Percentiles rank a stretch among this genome's conserved stretches.
phyloP scores from a whole-genome alignment of 2,888 invertebrate genomes.

The Tenthredo livida region DNA sequence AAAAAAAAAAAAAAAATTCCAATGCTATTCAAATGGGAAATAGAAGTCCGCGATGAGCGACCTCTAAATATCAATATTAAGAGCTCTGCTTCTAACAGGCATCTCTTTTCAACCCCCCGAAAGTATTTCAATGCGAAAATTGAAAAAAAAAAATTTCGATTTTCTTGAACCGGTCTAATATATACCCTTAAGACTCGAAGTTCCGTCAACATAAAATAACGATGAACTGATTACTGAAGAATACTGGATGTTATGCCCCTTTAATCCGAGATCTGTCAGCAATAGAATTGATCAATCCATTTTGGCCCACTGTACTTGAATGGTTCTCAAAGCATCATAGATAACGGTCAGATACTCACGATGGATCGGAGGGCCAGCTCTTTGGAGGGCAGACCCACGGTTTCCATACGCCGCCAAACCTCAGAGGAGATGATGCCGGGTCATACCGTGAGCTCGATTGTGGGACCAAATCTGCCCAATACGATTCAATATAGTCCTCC shows the following conservation, averaged over 20 bases:
- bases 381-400: conserved; percentile 64
- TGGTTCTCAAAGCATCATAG: not conserved
- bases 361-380: not conserved
- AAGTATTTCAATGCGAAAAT: too few species aligned
- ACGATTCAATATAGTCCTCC: conserved; percentile 61
- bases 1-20: too few species aligned
- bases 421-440: conserved; percentile 62
- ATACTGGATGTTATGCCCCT: not conserved
- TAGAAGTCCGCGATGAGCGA: too few species aligned
- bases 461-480: conserved; percentile 60
- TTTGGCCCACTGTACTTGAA: not conserved
- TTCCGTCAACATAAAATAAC: not conserved
- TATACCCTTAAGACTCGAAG: too few species aligned
- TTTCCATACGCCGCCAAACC: conserved; percentile 70
- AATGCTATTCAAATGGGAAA: too few species aligned
- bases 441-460: conserved; percentile 62
- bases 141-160: too few species aligned
- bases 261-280: not conserved
- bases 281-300: not conserved
- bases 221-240: not conserved
- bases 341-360: not conserved
- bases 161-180: too few species aligned
- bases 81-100: too few species aligned
- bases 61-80: too few species aligned
- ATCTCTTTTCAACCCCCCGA: too few species aligned